Evolutionary conservation across 2,888 invertebrate genomes (phyloP).

Genomic region (Chloromyia formosa): DNA sequence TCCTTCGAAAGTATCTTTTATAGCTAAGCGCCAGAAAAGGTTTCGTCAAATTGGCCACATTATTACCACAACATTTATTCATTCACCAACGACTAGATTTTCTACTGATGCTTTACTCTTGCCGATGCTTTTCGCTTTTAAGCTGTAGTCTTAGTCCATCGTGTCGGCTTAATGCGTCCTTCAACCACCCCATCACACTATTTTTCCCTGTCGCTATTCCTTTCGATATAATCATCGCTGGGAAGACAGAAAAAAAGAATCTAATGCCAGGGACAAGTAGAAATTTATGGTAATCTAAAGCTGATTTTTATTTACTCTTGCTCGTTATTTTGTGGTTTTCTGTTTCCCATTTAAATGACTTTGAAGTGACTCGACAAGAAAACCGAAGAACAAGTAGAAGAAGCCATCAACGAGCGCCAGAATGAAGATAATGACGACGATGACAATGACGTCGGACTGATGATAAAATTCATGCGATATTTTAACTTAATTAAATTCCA

Average conservation of each 20-base stretch:
- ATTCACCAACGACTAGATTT: background rate
- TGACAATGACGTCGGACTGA: background rate
- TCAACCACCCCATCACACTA: too few species aligned
- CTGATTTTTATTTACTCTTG: conserved; percentile 18
- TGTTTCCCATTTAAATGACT: conserved; percentile 18
- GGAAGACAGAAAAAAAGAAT: background rate
- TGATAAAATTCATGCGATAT: conserved; percentile 27
- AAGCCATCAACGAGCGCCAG: conserved; percentile 1
- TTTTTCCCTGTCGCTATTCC: too few species aligned
- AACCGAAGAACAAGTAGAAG: background rate
- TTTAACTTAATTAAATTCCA: conserved; percentile 21
- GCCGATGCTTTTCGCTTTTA: background rate
- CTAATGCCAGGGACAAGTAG: background rate
- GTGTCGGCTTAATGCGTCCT: too few species aligned
- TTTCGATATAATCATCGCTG: too few species aligned
- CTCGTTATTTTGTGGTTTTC: conserved; percentile 1
- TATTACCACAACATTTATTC: background rate
- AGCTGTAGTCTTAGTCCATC: background rate
- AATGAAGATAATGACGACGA: too few species aligned
- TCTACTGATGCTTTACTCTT: background rate
- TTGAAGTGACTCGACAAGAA: background rate
- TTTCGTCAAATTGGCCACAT: conserved; percentile 7
- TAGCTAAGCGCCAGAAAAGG: background rate
- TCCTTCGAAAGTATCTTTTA: conserved; percentile 6
- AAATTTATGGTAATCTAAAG: conserved; percentile 40